Base-by-base conservation (phyloP, 2,888 invertebrate species). In the Acleris emargana region DNA sequence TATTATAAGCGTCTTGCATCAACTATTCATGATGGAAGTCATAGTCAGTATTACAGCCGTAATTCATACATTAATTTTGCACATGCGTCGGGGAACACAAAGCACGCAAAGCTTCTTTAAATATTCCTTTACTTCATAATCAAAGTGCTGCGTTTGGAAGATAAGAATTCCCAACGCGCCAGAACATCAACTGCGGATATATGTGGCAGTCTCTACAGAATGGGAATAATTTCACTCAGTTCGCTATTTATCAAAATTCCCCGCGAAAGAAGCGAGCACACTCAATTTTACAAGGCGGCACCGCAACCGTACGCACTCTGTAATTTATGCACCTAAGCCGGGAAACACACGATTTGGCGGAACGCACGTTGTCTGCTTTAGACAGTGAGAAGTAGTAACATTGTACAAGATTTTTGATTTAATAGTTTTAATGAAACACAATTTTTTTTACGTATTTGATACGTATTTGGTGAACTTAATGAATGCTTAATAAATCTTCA, bases 81-180 rank as follows among this genome's bases (percentile, higher is more conserved):
- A 87, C 82, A 86, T 84, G 85, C 82, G 85, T 84, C 81, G 76
- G 79, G 76, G 76, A 81, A 84, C 81, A 83, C 82, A 87, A 86
- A 86, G 85, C 82, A 82, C 76, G 78, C 78, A 82, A 83, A 79
- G 82, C 83, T 84, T 88, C 86, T 88, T 89, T 86, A 89, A 90
- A 90, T 89, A 91, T 91, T 89, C 88, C 85, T 85, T 85, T 84
- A 84, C 80, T 84, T 86, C 83, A 85, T 89, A 91, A 90, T 91
- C 90, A 91, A 89, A 90, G 86, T 87, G 87, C 89, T 91, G 89
- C 81, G 89, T 90, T 84, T 76, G 81, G 77, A 75, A 87, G 91
- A 91, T 91, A 91, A 91, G 90, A 89, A 90, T 89, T 88, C 86
- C 84, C 84, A 69, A 77, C 83, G 86, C 84, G 83, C 83, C 81